Conservation (phyloP, 2,888 invertebrate genomes). For the Anoncus sp. region DNA sequence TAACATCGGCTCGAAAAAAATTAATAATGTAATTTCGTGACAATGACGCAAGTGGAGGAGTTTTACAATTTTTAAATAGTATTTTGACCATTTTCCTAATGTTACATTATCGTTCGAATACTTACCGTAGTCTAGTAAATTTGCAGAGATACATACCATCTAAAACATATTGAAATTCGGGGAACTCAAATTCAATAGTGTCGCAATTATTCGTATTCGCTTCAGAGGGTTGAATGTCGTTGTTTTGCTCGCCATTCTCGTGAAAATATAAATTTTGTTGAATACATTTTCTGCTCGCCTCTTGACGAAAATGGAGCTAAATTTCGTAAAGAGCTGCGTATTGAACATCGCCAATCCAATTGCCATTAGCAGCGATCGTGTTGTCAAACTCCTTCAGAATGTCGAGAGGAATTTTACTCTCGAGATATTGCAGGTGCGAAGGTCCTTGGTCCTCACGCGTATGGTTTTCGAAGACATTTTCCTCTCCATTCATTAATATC, state of each 20-base stretch:
- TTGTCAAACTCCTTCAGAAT: constrained; percentile 37
- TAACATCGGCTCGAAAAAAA: not conserved
- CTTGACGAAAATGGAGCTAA: constrained; percentile 12
- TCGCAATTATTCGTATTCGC: not conserved
- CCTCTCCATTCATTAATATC: not conserved
- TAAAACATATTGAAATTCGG: not conserved
- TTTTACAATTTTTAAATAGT: constrained; percentile 1
- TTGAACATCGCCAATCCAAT: constrained; percentile 34
- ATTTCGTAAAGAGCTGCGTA: constrained; percentile 46
- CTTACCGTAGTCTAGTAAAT: not conserved
- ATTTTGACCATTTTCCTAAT: not conserved
- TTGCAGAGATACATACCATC: too few relatives aligned
- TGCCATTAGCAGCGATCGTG: constrained; percentile 1
- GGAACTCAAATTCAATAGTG: constrained; percentile 8
- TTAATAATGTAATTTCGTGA: not conserved
- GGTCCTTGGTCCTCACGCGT: not conserved
- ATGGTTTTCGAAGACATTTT: not conserved
- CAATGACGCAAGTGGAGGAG: not conserved
- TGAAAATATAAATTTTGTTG: not conserved
- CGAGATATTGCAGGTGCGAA: constrained; percentile 23
- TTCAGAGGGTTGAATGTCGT: not conserved
- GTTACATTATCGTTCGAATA: not conserved
- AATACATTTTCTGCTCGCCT: not conserved
- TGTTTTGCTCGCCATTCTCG: not conserved
- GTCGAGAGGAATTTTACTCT: constrained; percentile 39